phyloP scores from a whole-genome alignment of 2,797 vertebrate species.

The Girardinus metallicus region DNA sequence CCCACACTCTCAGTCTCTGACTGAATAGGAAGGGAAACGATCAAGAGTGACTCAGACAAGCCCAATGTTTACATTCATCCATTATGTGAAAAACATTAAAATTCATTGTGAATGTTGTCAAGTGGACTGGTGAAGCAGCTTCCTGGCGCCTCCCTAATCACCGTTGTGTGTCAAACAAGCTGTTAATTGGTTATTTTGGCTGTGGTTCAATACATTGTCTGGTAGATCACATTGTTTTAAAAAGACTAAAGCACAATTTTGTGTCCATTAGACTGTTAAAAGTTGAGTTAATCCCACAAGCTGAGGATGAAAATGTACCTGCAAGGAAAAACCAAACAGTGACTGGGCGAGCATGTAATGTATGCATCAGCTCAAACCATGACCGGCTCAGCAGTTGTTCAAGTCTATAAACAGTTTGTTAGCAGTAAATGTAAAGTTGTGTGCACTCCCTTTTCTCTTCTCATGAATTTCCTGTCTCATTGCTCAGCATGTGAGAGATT shows the following conservation, averaged over 20 bases:
- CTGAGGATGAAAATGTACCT: neutral
- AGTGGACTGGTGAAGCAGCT: slow-evolving; percentile 9
- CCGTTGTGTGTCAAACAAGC: neutral
- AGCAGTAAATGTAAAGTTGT: slow-evolving; percentile 12
- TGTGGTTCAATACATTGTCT: neutral
- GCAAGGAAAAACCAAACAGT: neutral
- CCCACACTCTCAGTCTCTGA: neutral
- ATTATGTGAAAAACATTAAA: slow-evolving; percentile 11
- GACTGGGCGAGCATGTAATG: slow-evolving; percentile 1
- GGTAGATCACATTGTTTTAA: neutral
- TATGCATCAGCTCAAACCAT: neutral
- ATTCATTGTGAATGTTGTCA: slow-evolving; percentile 17
- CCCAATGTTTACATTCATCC: neutral
- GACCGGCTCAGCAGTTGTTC: slow-evolving; percentile 1
- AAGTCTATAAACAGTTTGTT: slow-evolving; percentile 3
- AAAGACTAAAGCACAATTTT: neutral
- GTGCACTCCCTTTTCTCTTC: slow-evolving; percentile 32
- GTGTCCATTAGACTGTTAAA: neutral
- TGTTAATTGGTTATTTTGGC: slow-evolving; percentile 4
- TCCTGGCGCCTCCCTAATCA: slow-evolving; percentile 15
- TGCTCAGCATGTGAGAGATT: slow-evolving; percentile 39
- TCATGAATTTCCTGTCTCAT: slow-evolving; percentile 43
- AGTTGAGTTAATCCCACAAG: neutral
- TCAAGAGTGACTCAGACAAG: neutral
- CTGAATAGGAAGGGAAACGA: neutral